A percentile compares a stretch with the other conserved stretches of the same genome.
phyloP scores from a whole-genome alignment of 1,140 invertebrate genomes.

The Calephelis virginiensis region DNA sequence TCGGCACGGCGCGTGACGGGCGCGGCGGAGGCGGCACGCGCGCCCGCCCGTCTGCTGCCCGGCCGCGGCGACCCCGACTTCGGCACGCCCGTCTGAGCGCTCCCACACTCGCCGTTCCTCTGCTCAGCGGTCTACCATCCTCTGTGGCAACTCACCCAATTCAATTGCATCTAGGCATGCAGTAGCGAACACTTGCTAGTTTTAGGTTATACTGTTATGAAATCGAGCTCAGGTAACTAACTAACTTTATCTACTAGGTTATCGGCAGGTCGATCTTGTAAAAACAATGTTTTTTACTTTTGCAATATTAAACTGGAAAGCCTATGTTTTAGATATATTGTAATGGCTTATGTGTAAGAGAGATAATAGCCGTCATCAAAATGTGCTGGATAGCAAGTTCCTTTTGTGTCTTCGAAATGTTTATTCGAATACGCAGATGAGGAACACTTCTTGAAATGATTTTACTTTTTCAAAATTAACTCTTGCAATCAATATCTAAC shows the following conservation, averaged over 20 bases:
- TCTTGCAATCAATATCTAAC: too few species aligned
- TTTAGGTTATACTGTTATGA: not conserved
- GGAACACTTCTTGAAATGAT: too few species aligned
- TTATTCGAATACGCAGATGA: too few species aligned
- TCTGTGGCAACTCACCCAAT: not conserved
- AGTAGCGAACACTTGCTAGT: not conserved
- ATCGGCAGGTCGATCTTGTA: too few species aligned
- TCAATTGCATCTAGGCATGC: not conserved
- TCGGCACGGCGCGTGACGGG: conserved; percentile 56
- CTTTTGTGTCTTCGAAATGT: too few species aligned
- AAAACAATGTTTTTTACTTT: too few species aligned
- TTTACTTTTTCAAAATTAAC: too few species aligned
- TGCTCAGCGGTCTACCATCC: not conserved
- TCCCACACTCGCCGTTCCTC: not conserved
- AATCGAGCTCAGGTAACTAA: not conserved
- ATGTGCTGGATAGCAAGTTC: too few species aligned
- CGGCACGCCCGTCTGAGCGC: conserved; percentile 79
- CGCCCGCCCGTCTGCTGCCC: conserved; percentile 50
- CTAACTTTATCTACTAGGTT: not conserved
- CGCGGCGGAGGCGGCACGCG: conserved; percentile 32
- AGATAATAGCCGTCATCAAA: too few species aligned
- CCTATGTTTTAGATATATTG: too few species aligned
- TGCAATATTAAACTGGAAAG: too few species aligned
- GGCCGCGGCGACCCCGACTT: conserved; percentile 81
- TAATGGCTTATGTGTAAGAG: too few species aligned